phyloP scores from a whole-genome alignment of 2,113 vertebrate genomes.

The Atrichornis clamosus region DNA sequence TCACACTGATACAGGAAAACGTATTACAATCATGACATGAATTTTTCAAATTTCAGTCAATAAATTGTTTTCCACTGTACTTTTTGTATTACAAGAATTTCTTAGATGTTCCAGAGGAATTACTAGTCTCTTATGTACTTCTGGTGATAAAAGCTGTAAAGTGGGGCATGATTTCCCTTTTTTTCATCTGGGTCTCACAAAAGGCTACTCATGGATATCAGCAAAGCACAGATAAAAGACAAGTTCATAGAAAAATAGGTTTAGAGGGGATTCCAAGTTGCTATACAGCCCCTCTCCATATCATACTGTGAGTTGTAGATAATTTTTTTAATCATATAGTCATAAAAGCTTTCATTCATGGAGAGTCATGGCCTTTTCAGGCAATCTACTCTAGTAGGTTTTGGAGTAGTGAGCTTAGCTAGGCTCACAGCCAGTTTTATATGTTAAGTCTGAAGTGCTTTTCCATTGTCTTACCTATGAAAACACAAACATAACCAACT shows the following conservation, averaged over 20 bases:
- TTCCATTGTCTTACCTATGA: not conserved
- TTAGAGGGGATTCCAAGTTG: not conserved
- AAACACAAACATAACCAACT: not conserved
- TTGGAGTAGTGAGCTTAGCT: not conserved
- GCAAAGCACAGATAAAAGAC: not conserved
- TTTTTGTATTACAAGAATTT: not conserved
- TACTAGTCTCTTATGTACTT: not conserved
- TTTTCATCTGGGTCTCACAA: not conserved
- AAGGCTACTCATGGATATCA: not conserved
- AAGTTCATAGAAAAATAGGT: not conserved
- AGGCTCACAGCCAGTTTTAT: not conserved
- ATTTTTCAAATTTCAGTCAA: not conserved
- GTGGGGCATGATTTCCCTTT: not conserved
- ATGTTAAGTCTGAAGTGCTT: not conserved
- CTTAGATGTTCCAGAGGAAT: not conserved
- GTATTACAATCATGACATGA: not conserved
- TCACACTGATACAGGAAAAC: not conserved
- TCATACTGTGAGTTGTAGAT: not conserved
- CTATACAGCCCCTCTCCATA: not conserved
- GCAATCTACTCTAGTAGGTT: not conserved
- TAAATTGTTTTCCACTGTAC: not conserved
- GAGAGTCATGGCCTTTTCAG: not conserved
- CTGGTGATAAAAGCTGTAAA: not conserved
- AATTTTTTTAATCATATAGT: not conserved
- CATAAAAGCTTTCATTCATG: not conserved